phyloP scores from a whole-genome alignment of 2,888 invertebrate species.

The Pogonocherus hispidulus region DNA sequence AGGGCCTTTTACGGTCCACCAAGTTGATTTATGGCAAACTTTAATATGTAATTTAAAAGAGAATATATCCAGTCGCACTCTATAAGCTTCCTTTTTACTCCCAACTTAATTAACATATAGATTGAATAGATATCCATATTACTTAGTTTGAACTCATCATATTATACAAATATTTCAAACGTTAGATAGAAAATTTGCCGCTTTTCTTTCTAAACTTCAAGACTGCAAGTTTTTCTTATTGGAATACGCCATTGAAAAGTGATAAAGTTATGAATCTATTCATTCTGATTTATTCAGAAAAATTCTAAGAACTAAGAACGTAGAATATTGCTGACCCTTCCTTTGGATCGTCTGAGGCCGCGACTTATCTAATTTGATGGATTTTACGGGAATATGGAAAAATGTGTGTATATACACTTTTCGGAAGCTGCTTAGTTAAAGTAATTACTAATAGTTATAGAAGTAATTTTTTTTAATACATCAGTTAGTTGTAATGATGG shows the following conservation, averaged over 20 bases:
- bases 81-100: slow-evolving; percentile 19
- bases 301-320: neutral
- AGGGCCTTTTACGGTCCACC: slow-evolving; percentile 10
- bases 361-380: too few species aligned
- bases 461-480: too few species aligned
- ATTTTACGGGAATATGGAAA: too few species aligned
- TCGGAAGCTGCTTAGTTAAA: too few species aligned
- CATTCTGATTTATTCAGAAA: slow-evolving; percentile 1
- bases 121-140: slow-evolving; percentile 31
- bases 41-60: slow-evolving; percentile 21
- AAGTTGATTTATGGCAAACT: slow-evolving; percentile 21
- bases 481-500: too few species aligned
- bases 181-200: slow-evolving; percentile 17
- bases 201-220: slow-evolving; percentile 1
- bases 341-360: too few species aligned
- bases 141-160: slow-evolving; percentile 5
- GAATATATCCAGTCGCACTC: slow-evolving; percentile 22
- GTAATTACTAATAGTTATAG: too few species aligned
- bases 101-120: slow-evolving; percentile 28
- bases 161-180: slow-evolving; percentile 19
- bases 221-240: slow-evolving; percentile 18
- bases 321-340: neutral
- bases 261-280: slow-evolving; percentile 14
- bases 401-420: too few species aligned
- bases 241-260: slow-evolving; percentile 14